These are phyloP conservation scores for Scopus umbretta DNA, from an alignment of 2,113 vertebrate genomes.

Conservation along the genomic window DNA sequence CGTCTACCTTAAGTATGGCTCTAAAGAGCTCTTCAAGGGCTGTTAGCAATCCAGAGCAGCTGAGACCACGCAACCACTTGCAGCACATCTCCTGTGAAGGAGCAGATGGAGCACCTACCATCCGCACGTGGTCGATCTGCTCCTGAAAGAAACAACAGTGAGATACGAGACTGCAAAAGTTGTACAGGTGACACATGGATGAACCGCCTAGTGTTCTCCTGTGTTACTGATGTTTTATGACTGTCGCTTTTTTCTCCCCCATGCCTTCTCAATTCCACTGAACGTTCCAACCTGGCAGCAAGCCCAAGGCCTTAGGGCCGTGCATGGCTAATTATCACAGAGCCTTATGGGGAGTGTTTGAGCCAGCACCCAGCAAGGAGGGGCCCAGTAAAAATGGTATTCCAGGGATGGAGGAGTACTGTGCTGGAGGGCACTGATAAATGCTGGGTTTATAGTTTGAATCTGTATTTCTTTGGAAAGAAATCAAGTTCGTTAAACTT, in stretches of 20 bases:
- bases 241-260: neutral
- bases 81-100: neutral
- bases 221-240: neutral
- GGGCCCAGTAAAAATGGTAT: neutral
- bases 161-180: neutral
- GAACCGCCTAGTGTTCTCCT: neutral
- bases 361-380: neutral
- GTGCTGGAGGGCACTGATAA: neutral
- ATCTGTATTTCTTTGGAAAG: neutral
- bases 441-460: neutral
- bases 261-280: neutral
- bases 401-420: neutral
- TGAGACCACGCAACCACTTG: neutral
- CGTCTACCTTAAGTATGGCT: neutral
- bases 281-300: neutral
- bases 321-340: neutral
- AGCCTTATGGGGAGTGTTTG: neutral
- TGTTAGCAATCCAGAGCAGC: neutral
- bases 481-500: neutral
- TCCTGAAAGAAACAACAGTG: neutral
- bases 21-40: neutral
- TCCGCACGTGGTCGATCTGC: neutral
- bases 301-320: neutral
- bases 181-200: accelerated
- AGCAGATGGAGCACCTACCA: neutral